Evolutionary conservation across 2,113 vertebrate genomes (phyloP), one percentile per base, ranked within the genome.

Genomic region (Indicator maculatus): DNA sequence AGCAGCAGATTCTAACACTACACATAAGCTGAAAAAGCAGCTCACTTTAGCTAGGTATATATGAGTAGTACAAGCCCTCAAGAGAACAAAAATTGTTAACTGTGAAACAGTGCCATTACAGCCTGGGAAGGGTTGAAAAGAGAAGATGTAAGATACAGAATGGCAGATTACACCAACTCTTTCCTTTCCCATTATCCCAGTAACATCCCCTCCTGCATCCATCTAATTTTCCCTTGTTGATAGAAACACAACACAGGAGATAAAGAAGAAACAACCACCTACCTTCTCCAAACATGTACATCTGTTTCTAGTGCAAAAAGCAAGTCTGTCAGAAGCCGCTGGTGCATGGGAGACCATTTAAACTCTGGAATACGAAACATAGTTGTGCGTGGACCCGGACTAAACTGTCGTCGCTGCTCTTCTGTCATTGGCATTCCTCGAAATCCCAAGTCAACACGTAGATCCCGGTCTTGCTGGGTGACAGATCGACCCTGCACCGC

Each of bases 281-380:
- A 99, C 99, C 99, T 99, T 97, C 99, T 98, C 99, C 99, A 99
- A 80, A 99, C 99, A 70, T 99, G 99, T 61, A 99, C 99, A 70
- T 99, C 99, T 8, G 99, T 99, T 97, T 99, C 99, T 95, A 99
- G 98, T 30, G 99, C 99, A 86, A 99, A 99, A 13, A 99, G 98
- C 94, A 99, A 96, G 96, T 99, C 99, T 8, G 99, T 99, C 88
- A 99, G 98, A 61, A 99, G 97, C 61, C 99, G 97, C 97, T 99
- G 99, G 95, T 99, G 99, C 99, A 99, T 99, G 20, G 99, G 98
- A 20, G 99, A 99, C 99, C 99, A 99, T 83, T 99, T 99, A 97
- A 99, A 99, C 94, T 99, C 99, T 31, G 99, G 99, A 93, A 99
- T 99, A 58, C 99, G 99, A 96, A 99, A 99, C 99, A 99, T 99